phyloP scores from a whole-genome alignment of 92 coral and sea anemone species.

The Palythoa heliodiscus region DNA sequence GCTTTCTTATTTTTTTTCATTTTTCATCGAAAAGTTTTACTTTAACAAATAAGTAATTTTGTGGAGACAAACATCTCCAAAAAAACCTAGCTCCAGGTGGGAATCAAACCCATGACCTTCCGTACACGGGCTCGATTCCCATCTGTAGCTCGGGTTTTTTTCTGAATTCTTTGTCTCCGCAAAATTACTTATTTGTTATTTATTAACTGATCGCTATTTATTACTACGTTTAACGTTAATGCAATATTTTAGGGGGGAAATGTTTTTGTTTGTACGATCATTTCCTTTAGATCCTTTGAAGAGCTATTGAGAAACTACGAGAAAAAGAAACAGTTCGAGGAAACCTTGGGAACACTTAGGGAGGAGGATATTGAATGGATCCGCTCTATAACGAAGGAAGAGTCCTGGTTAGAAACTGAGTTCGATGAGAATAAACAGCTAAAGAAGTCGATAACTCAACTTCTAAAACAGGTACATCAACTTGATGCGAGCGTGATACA shows the following conservation, averaged over 20 bases:
- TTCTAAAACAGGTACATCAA: conserved; percentile 25
- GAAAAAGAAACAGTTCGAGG: conserved; percentile 30
- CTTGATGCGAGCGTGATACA: no score
- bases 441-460: conserved; percentile 3
- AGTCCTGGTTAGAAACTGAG: conserved; percentile 84
- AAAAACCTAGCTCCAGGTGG: no score
- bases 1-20: no score
- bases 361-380: conserved; percentile 68
- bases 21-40: background rate
- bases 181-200: no score
- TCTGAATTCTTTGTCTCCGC: no score
- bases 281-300: conserved; percentile 57
- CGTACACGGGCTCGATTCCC: no score
- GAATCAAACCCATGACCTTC: no score
- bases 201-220: no score
- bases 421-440: conserved; percentile 60
- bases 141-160: no score
- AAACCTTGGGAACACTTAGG: conserved; percentile 40
- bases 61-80: no score
- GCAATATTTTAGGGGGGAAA: no score
- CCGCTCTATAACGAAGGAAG: conserved; percentile 70
- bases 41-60: no score
- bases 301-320: conserved; percentile 61
- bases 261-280: background rate
- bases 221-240: background rate